A percentile compares a stretch with the other conserved stretches of the same genome.
phyloP scores from a whole-genome alignment of 2,797 vertebrate species.

The Heteromormyrus szaboi region DNA sequence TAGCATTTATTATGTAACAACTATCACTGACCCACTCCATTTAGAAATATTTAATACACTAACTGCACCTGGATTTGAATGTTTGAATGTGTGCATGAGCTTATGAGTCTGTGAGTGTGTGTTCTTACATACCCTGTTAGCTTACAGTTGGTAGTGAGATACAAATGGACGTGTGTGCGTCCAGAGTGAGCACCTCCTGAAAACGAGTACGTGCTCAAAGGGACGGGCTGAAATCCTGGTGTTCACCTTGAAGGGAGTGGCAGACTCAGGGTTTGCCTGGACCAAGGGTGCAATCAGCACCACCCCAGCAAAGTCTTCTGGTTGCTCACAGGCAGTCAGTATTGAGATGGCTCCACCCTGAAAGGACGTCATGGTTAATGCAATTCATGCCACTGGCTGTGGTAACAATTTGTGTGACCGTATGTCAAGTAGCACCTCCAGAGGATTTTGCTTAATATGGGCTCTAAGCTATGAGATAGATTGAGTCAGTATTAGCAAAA shows the following conservation, averaged over 20 bases:
- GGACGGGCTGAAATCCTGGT: not conserved
- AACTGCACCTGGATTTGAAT: not conserved
- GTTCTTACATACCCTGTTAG: not conserved
- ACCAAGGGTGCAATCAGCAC: slow-evolving; percentile 84
- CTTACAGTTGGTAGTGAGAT: not conserved
- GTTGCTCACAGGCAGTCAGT: slow-evolving; percentile 77
- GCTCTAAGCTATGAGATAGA: not conserved
- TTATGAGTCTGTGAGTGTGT: not conserved
- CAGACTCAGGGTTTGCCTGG: slow-evolving; percentile 81
- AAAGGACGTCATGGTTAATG: not conserved
- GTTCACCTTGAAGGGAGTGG: slow-evolving; percentile 88
- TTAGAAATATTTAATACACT: not conserved
- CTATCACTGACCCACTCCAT: not conserved
- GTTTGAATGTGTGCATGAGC: not conserved
- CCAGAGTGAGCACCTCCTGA: not conserved
- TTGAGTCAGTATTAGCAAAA: not conserved
- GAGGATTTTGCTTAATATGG: not conserved
- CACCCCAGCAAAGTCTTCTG: slow-evolving; percentile 77
- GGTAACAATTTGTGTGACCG: not conserved
- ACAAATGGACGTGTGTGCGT: not conserved
- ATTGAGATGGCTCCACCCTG: slow-evolving; percentile 91
- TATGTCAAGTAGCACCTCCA: not conserved
- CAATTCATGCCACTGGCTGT: not conserved
- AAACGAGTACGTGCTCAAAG: not conserved
- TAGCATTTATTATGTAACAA: not conserved